Conservation (phyloP, 53 echinoderm and acorn worm species). For the Crossaster papposus region DNA sequence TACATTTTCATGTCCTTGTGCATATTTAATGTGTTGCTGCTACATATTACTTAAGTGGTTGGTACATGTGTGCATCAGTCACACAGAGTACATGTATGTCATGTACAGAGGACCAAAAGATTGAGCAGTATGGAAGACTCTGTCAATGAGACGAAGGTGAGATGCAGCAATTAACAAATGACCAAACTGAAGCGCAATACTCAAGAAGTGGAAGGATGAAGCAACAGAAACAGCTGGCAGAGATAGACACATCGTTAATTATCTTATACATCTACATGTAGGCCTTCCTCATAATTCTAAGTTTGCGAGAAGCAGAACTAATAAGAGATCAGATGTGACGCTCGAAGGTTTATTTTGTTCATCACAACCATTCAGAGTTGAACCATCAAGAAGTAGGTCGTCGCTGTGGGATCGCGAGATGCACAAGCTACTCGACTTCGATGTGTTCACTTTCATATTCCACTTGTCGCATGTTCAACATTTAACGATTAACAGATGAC, state of each 20-base stretch:
- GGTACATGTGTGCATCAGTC: no score
- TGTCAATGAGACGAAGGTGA: no score
- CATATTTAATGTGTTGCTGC: no score
- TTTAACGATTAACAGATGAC: background rate
- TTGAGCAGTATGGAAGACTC: no score
- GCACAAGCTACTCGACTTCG: background rate
- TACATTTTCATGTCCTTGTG: background rate
- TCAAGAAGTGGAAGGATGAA: no score
- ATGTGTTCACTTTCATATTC: background rate
- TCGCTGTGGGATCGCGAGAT: background rate
- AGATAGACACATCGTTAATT: background rate
- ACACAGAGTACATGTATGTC: no score
- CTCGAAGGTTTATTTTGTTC: background rate
- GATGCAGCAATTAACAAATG: no score
- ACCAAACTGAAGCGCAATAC: no score
- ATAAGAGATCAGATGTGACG: background rate
- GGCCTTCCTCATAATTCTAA: constrained; percentile 15
- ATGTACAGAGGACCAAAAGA: no score
- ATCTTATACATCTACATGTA: no score
- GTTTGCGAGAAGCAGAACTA: background rate
- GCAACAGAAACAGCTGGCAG: background rate
- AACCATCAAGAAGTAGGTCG: background rate
- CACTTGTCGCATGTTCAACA: background rate
- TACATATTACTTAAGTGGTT: no score
- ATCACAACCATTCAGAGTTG: background rate